phyloP scores from a whole-genome alignment of 2,888 invertebrate species.

The Apotomis betuletana region DNA sequence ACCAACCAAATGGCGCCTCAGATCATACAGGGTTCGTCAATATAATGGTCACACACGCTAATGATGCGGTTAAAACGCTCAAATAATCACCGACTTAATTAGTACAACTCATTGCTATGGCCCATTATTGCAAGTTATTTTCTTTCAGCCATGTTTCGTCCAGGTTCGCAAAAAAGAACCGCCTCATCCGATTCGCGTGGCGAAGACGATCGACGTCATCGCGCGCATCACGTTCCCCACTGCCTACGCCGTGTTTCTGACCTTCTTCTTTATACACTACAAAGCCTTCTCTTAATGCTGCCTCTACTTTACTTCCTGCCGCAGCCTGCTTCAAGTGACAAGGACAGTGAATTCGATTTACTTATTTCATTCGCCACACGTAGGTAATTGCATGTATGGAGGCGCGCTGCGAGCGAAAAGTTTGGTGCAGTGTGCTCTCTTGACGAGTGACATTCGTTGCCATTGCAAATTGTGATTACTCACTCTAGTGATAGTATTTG shows the following conservation, averaged over 20 bases:
- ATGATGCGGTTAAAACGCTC: too few species aligned
- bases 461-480: slow-evolving; percentile 63
- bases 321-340: slow-evolving; percentile 65
- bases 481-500: slow-evolving; percentile 60
- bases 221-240: slow-evolving; percentile 97
- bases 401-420: slow-evolving; percentile 48
- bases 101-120: slow-evolving; percentile 35
- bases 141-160: slow-evolving; percentile 89
- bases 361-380: slow-evolving; percentile 59
- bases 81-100: too few species aligned
- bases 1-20: too few species aligned
- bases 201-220: slow-evolving; percentile 97
- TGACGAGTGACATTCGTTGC: slow-evolving; percentile 62
- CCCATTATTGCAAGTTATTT: slow-evolving; percentile 39
- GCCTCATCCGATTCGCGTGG: slow-evolving; percentile 95
- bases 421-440: slow-evolving; percentile 56
- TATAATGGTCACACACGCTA: too few species aligned
- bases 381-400: slow-evolving; percentile 49
- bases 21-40: too few species aligned
- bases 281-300: slow-evolving; percentile 90
- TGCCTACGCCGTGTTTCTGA: slow-evolving; percentile 95
- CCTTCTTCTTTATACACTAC: slow-evolving; percentile 98
- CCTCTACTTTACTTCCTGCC: slow-evolving; percentile 52
- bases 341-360: slow-evolving; percentile 60
- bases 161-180: slow-evolving; percentile 96